phyloP scores from a whole-genome alignment of 2,888 invertebrate species.

The Alloscopus bannaensis region DNA sequence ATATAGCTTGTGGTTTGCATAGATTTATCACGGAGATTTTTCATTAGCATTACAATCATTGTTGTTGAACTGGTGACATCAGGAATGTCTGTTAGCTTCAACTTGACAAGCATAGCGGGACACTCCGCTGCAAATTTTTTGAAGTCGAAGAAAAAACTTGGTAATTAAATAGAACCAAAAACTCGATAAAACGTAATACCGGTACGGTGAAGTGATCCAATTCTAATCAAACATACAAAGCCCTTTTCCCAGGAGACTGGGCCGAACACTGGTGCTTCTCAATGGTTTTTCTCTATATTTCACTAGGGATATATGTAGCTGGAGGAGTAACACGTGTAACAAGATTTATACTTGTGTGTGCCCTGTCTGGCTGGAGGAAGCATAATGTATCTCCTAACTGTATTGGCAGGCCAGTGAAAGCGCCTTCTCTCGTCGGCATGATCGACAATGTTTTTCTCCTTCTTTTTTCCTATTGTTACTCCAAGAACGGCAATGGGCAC shows the following conservation, averaged over 20 bases:
- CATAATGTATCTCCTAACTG: no score
- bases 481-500: neutral
- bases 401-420: neutral
- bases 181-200: neutral
- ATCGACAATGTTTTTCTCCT: neutral
- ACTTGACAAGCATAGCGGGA: no score
- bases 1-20: no score
- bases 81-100: no score
- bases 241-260: neutral
- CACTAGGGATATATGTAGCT: neutral
- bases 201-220: constrained; percentile 4
- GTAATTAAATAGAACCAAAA: constrained; percentile 18
- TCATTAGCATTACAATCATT: no score
- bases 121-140: neutral
- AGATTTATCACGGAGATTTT: no score
- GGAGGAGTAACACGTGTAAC: neutral
- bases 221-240: constrained; percentile 18
- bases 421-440: neutral
- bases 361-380: no score
- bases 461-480: neutral
- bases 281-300: neutral
- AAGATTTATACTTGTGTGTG: no score
- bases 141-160: constrained; percentile 23
- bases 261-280: neutral
- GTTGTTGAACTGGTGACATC: no score